Conservation (phyloP, 2,797 vertebrate genomes). For the Bufotes viridis region DNA sequence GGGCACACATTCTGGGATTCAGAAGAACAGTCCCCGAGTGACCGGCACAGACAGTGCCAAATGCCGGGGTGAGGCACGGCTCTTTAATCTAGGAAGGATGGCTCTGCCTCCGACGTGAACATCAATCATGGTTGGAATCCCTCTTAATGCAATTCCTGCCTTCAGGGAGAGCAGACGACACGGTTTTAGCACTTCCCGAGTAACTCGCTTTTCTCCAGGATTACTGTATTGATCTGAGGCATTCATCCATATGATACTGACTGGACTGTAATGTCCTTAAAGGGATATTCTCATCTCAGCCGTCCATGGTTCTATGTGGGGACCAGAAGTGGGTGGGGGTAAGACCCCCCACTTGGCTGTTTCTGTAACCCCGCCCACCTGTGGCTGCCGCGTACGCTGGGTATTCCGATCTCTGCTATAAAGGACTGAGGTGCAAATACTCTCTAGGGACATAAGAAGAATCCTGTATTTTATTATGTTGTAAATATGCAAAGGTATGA, state of each 20-base stretch:
- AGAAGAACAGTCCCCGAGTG: neutral
- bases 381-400: too few species aligned
- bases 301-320: too few species aligned
- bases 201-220: neutral
- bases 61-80: neutral
- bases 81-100: neutral
- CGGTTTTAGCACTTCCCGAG: neutral
- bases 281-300: too few species aligned
- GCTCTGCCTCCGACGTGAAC: neutral
- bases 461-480: too few species aligned
- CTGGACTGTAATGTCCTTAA: neutral
- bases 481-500: too few species aligned
- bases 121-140: neutral
- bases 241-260: neutral
- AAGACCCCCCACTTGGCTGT: too few species aligned
- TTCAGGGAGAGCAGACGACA: neutral
- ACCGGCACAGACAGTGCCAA: neutral
- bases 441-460: too few species aligned
- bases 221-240: conserved; percentile 9
- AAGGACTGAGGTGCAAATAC: too few species aligned
- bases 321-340: too few species aligned
- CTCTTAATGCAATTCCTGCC: neutral
- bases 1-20: neutral
- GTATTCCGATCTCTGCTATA: too few species aligned
- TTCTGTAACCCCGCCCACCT: too few species aligned